Evolutionary conservation across 1,140 invertebrate genomes (phyloP).

Genomic region (Eupeodes corollae): DNA sequence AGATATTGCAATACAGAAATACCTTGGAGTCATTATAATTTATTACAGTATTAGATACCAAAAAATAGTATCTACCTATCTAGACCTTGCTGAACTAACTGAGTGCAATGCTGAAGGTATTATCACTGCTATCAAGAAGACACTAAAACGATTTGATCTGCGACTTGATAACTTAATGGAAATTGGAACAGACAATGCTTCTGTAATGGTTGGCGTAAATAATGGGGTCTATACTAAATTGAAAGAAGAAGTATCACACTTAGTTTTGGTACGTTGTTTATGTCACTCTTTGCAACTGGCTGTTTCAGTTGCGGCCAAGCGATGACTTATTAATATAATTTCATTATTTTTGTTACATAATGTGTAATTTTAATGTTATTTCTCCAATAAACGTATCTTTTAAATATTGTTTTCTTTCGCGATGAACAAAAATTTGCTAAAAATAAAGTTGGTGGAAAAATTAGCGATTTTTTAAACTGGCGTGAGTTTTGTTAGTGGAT

Average conservation of each 20-base stretch:
- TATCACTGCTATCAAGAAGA: conserved; percentile 6
- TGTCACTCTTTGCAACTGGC: conserved; percentile 27
- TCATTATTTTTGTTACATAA: no score
- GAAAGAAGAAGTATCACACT: conserved; percentile 10
- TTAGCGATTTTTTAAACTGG: no score
- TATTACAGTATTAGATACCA: not conserved
- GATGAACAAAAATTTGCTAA: no score
- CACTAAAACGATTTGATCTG: conserved; percentile 9
- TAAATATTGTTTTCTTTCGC: no score
- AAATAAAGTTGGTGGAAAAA: no score
- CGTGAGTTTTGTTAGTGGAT: no score
- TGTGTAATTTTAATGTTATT: no score
- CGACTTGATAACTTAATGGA: conserved; percentile 20
- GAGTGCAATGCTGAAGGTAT: conserved; percentile 6
- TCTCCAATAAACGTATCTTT: no score
- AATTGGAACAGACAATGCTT: conserved; percentile 34
- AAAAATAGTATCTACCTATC: not conserved
- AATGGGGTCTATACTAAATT: conserved; percentile 25
- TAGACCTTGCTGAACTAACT: not conserved
- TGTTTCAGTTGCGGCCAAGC: conserved; percentile 4
- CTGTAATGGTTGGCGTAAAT: conserved; percentile 32
- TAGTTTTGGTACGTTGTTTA: conserved; percentile 15
- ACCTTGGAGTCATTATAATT: not conserved
- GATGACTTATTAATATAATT: no score
- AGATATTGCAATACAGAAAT: not conserved